Percentiles rank a stretch among this genome's conserved stretches.
These are phyloP conservation scores for Penaeus chinensis DNA, from an alignment of 1,140 invertebrate species.

Conservation along the genomic window DNA sequence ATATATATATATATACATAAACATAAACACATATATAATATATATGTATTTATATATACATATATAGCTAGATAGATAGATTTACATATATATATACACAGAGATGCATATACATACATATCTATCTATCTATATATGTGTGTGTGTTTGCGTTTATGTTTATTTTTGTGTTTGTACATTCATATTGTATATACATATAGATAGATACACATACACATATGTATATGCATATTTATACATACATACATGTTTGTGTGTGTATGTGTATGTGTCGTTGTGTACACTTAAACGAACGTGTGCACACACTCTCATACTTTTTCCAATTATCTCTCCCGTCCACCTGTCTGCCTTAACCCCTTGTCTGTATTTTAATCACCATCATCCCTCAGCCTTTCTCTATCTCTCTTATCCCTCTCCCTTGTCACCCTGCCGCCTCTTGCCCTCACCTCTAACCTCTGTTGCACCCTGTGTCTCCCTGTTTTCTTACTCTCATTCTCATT, in stretches of 20 bases:
- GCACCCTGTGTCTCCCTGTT: too few relatives aligned
- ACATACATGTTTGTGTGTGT: slow-evolving; percentile 3
- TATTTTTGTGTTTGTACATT: not conserved
- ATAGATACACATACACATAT: not conserved
- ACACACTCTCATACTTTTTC: not conserved
- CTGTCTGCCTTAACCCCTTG: too few relatives aligned
- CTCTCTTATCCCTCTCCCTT: too few relatives aligned
- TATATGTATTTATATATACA: too few relatives aligned
- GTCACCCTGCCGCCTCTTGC: too few relatives aligned
- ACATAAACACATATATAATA: too few relatives aligned
- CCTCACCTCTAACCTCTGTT: too few relatives aligned
- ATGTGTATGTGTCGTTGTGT: slow-evolving; percentile 3
- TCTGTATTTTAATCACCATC: too few relatives aligned
- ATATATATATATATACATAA: too few relatives aligned
- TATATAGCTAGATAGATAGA: not conserved
- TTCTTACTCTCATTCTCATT: too few relatives aligned
- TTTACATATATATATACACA: not conserved
- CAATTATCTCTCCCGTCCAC: too few relatives aligned
- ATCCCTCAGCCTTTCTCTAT: too few relatives aligned
- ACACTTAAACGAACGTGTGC: not conserved
- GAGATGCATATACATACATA: not conserved
- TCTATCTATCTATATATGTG: not conserved
- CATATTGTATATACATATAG: not conserved
- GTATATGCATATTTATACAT: not conserved
- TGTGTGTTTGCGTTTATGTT: not conserved